These are phyloP conservation scores for Drosophila punjabiensis DNA, from an alignment of 1,140 invertebrate species.

Conservation along the genomic window DNA sequence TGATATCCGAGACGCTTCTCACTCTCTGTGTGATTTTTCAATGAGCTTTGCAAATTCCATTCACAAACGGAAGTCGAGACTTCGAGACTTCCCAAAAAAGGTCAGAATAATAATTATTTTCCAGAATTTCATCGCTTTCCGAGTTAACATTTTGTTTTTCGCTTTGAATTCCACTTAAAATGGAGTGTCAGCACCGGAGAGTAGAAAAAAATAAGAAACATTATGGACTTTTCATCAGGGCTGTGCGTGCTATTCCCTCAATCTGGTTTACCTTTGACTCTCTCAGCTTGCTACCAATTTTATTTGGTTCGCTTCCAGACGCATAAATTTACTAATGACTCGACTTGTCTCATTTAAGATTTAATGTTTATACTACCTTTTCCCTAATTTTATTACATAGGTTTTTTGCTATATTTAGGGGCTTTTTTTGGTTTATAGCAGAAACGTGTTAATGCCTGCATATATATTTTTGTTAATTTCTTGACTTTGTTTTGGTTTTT, in stretches of 20 bases:
- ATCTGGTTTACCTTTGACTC: conserved; percentile 19
- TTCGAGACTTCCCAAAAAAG: conserved; percentile 34
- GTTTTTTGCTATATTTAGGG: not conserved
- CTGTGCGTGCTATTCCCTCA: conserved; percentile 16
- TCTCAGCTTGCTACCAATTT: conserved; percentile 20
- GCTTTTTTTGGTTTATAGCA: conserved; percentile 45
- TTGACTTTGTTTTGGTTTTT: conserved; percentile 28
- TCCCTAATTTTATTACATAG: conserved; percentile 16
- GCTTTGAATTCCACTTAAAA: conserved; percentile 14
- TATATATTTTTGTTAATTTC: conserved; percentile 38
- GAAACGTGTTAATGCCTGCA: conserved; percentile 46
- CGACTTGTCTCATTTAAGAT: conserved; percentile 1
- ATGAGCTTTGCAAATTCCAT: conserved; percentile 56
- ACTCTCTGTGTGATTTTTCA: conserved; percentile 34
- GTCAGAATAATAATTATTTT: conserved; percentile 24
- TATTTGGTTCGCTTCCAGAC: conserved; percentile 5
- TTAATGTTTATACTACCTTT: conserved; percentile 20
- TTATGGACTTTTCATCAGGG: conserved; percentile 6
- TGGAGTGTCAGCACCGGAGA: not conserved
- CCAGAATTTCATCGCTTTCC: conserved; percentile 15
- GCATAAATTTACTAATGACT: conserved; percentile 29
- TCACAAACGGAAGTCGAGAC: conserved; percentile 53
- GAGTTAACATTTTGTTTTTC: conserved; percentile 1
- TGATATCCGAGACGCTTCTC: conserved; percentile 46
- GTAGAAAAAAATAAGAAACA: not conserved